Percentiles rank a stretch among this genome's conserved stretches.
phyloP scores from a whole-genome alignment of 53 echinoderm and acorn worm genomes.

The Pentamera pediparva region DNA sequence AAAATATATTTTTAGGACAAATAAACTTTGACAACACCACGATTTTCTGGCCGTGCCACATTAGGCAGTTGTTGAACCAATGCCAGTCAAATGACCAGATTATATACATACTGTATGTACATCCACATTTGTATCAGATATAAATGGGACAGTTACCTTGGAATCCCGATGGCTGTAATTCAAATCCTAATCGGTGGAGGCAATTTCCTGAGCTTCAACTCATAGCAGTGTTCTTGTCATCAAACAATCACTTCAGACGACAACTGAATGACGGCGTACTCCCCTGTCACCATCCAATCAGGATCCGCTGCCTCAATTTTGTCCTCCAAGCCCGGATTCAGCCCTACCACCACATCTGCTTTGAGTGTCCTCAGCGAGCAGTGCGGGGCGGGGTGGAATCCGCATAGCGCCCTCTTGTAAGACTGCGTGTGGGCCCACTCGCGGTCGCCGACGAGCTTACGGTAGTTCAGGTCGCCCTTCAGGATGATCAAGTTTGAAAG shows the following conservation, averaged over 20 bases:
- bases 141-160: too few relatives aligned
- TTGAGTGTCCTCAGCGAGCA: conserved; percentile 80
- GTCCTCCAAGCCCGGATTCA: conserved; percentile 58
- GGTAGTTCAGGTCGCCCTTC: conserved; percentile 94
- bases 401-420: conserved; percentile 64
- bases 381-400: conserved; percentile 78
- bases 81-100: too few relatives aligned
- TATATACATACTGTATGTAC: too few relatives aligned
- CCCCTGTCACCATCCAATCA: conserved; percentile 75
- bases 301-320: conserved; percentile 40
- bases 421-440: conserved; percentile 80
- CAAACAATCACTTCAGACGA: conserved; percentile 36
- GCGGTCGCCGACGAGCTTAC: conserved; percentile 80
- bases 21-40: too few relatives aligned
- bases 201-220: too few relatives aligned
- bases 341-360: conserved; percentile 73
- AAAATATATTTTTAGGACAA: too few relatives aligned
- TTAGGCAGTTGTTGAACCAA: too few relatives aligned
- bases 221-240: too few relatives aligned
- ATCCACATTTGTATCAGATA: too few relatives aligned
- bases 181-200: too few relatives aligned
- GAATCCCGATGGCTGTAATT: too few relatives aligned
- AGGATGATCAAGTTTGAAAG: conserved; percentile 62
- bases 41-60: too few relatives aligned
- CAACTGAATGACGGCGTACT: conserved; percentile 83